A percentile compares a stretch with the other conserved stretches of the same genome.
phyloP scores from a whole-genome alignment of 2,888 invertebrate genomes.

The Epistrophe eligans region DNA sequence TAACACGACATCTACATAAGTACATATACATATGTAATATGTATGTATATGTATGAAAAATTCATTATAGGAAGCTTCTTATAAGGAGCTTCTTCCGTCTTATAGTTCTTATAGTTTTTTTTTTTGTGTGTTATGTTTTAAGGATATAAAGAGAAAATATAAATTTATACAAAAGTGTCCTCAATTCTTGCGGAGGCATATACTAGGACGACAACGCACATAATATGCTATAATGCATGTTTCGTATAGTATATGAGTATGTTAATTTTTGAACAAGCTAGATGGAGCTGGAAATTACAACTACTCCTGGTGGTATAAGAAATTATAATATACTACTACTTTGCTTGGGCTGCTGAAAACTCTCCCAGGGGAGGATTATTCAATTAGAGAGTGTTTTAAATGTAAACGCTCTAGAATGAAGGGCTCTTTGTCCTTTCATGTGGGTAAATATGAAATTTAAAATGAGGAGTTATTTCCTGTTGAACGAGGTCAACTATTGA shows the following conservation, averaged over 20 bases:
- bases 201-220: constrained; percentile 5
- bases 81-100: constrained; percentile 38
- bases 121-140: background rate
- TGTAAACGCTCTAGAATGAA: constrained; percentile 58
- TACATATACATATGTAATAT: background rate
- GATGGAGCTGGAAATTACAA: constrained; percentile 5
- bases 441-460: constrained; percentile 35
- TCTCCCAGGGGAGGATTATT: constrained; percentile 56
- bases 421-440: constrained; percentile 16
- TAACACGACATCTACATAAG: background rate
- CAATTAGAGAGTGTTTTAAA: constrained; percentile 70
- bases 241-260: constrained; percentile 6
- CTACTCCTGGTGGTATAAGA: constrained; percentile 12
- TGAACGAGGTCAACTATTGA: constrained; percentile 67
- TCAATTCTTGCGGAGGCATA: constrained; percentile 22
- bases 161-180: constrained; percentile 36
- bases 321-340: constrained; percentile 47
- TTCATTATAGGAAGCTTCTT: constrained; percentile 41
- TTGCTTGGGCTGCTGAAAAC: background rate
- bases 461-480: constrained; percentile 53
- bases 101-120: constrained; percentile 10
- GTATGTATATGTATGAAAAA: constrained; percentile 42
- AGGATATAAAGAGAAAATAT: background rate
- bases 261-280: constrained; percentile 33
- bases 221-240: background rate